Conservation (phyloP, 2,888 invertebrate genomes). For the Stenchaetothrips biformis region DNA sequence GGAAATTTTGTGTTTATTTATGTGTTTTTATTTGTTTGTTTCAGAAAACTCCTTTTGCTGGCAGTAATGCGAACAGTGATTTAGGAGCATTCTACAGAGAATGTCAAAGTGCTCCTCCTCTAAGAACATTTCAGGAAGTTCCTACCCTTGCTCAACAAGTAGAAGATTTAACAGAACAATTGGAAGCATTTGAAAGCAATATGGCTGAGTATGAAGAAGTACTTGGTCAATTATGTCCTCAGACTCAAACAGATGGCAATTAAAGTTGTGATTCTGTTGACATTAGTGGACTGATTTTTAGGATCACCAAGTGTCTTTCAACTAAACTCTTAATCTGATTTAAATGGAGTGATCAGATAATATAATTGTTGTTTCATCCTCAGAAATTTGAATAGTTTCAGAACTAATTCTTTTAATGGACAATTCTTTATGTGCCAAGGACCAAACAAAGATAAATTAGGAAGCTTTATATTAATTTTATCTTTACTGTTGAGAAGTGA, state of each 20-base stretch:
- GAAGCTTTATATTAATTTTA: too few species aligned
- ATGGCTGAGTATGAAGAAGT: slow-evolving; percentile 71
- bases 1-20: too few species aligned
- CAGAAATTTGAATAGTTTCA: background rate
- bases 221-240: slow-evolving; percentile 60
- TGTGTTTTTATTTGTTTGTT: slow-evolving; percentile 41
- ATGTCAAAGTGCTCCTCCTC: slow-evolving; percentile 65
- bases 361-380: background rate
- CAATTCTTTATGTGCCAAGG: background rate
- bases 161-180: slow-evolving; percentile 62
- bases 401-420: background rate
- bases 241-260: background rate
- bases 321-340: background rate
- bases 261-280: background rate
- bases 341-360: background rate
- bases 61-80: slow-evolving; percentile 65
- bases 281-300: too few species aligned
- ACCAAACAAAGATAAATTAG: background rate
- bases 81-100: slow-evolving; percentile 74
- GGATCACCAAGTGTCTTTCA: background rate
- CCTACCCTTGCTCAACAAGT: slow-evolving; percentile 53
- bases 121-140: slow-evolving; percentile 51
- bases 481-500: too few species aligned
- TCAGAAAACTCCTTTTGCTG: slow-evolving; percentile 77
- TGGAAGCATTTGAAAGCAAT: slow-evolving; percentile 69